A percentile compares a stretch with the other conserved stretches of the same genome.
These are phyloP conservation scores for Callipepla californica DNA, from an alignment of 2,113 vertebrate genomes.

Conservation along the genomic window DNA sequence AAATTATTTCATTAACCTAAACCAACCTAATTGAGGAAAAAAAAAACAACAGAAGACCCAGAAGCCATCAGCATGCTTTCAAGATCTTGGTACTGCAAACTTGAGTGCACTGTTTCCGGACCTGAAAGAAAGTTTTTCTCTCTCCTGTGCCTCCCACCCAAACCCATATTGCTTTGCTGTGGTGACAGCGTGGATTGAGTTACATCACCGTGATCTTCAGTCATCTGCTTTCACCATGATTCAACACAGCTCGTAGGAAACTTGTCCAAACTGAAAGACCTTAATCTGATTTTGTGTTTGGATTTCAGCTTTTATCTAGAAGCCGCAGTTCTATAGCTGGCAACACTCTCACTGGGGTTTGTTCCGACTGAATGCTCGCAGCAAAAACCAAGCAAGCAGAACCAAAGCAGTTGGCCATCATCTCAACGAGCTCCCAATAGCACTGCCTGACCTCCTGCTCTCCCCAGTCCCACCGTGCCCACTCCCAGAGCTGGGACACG, in stretches of 20 bases:
- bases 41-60: not conserved
- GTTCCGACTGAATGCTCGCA: not conserved
- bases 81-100: not conserved
- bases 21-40: not conserved
- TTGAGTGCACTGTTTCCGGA: conserved; percentile 38
- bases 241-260: not conserved
- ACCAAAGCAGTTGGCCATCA: not conserved
- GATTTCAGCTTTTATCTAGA: not conserved
- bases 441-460: not conserved
- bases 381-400: not conserved
- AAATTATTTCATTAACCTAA: not conserved
- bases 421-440: not conserved
- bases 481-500: not conserved
- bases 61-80: not conserved
- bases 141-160: conserved; percentile 20
- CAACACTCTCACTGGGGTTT: rapidly evolving
- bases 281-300: not conserved
- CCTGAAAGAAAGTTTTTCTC: not conserved
- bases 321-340: not conserved
- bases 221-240: not conserved
- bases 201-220: not conserved
- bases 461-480: not conserved
- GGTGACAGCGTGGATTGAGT: not conserved
- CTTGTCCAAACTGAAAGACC: not conserved
- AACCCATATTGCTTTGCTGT: conserved; percentile 30